phyloP scores from a whole-genome alignment of 1,140 invertebrate genomes.

The Habropoda laboriosa region DNA sequence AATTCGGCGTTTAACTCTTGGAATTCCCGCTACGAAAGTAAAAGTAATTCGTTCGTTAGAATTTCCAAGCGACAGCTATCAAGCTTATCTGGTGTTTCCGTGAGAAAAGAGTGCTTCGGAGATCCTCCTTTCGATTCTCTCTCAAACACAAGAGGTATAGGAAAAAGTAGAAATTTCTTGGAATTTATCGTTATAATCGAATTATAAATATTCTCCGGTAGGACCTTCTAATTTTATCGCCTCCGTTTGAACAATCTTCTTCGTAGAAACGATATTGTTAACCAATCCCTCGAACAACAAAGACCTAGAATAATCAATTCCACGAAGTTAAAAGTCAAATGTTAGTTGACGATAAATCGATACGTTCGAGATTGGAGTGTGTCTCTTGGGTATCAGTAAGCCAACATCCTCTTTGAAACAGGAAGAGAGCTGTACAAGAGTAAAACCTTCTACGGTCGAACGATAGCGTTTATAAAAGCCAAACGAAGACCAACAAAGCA shows the following conservation, averaged over 20 bases:
- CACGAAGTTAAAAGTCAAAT: not conserved
- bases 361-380: not conserved
- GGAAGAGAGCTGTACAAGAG: not conserved
- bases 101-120: not conserved
- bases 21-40: constrained; percentile 27
- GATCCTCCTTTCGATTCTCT: not conserved
- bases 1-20: constrained; percentile 12
- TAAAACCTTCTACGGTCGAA: too few relatives aligned
- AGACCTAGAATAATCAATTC: not conserved
- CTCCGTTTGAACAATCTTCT: too few relatives aligned
- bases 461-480: not conserved
- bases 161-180: too few relatives aligned
- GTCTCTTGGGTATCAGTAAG: not conserved
- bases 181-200: too few relatives aligned
- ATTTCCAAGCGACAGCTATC: not conserved
- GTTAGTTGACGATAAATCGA: constrained; percentile 6
- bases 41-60: constrained; percentile 6
- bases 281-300: not conserved
- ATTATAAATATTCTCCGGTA: too few relatives aligned
- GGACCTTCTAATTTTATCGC: too few relatives aligned
- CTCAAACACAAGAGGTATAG: not conserved
- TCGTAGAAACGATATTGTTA: too few relatives aligned
- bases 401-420: constrained; percentile 19
- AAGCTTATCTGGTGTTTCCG: not conserved
- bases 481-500: not conserved